A percentile compares a stretch with the other conserved stretches of the same genome.
Evolutionary conservation across 2,797 vertebrate species (phyloP).

Genomic region (Tachyglossus aculeatus): DNA sequence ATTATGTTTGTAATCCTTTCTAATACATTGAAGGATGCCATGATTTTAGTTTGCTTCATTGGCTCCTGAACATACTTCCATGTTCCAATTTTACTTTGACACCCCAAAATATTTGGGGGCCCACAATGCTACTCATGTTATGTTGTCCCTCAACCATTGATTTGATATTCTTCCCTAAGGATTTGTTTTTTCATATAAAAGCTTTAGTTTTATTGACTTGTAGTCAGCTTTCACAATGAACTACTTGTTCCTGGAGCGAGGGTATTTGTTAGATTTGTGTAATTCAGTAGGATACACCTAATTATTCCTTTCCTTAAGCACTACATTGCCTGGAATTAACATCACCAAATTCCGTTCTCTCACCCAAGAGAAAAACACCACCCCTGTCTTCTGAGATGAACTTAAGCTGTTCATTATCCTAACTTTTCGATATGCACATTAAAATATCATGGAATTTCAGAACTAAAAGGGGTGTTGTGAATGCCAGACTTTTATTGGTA

Average conservation of each 20-base stretch:
- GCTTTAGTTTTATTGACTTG: neutral
- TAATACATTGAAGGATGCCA: neutral
- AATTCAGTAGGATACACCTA: constrained; percentile 54
- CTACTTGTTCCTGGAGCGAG: constrained; percentile 24
- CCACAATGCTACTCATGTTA: neutral
- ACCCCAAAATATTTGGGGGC: neutral
- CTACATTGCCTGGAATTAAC: constrained; percentile 60
- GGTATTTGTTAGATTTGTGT: constrained; percentile 48
- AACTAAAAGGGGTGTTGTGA: constrained; percentile 64
- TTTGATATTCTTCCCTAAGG: constrained; percentile 1
- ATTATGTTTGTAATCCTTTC: constrained; percentile 27
- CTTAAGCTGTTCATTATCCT: constrained; percentile 72
- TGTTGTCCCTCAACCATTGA: constrained; percentile 17
- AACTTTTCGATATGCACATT: constrained; percentile 76
- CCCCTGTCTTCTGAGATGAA: constrained; percentile 66
- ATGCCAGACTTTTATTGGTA: constrained; percentile 74
- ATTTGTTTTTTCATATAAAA: constrained; percentile 21
- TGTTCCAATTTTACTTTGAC: neutral
- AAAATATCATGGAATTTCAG: constrained; percentile 71
- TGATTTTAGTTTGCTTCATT: neutral
- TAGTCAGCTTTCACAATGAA: neutral
- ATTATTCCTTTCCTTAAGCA: constrained; percentile 43
- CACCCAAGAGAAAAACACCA: constrained; percentile 60
- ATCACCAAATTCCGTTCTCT: constrained; percentile 56
- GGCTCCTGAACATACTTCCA: neutral